Evolutionary conservation across 2,797 vertebrate genomes (phyloP).

Genomic region (Phoeniculus purpureus): DNA sequence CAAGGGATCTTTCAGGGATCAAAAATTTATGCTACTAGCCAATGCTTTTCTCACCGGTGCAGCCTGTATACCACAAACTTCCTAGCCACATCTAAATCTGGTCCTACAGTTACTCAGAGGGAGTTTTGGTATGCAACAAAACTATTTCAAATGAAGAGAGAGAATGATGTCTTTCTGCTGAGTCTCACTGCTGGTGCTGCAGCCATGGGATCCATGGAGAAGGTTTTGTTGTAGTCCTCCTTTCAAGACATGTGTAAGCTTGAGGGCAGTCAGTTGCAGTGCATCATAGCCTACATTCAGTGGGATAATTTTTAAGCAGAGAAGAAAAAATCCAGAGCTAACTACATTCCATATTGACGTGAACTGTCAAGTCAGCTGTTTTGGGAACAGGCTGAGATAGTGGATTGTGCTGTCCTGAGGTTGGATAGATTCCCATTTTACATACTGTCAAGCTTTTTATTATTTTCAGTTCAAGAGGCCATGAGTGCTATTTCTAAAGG

Average conservation of each 20-base stretch:
- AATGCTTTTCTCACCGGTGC: background rate
- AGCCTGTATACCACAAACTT: background rate
- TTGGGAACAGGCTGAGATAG: conserved; percentile 24
- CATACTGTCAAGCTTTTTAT: background rate
- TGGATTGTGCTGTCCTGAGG: background rate
- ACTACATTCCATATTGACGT: conserved; percentile 17
- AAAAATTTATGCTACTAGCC: background rate
- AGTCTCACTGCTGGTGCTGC: background rate
- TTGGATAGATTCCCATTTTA: background rate
- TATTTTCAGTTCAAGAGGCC: background rate
- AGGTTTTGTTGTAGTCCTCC: background rate
- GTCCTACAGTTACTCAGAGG: background rate
- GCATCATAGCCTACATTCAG: background rate
- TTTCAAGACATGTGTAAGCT: background rate
- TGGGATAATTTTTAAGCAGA: background rate
- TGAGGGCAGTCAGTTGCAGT: background rate
- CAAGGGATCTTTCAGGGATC: background rate
- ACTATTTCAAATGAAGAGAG: background rate
- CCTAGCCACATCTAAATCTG: background rate
- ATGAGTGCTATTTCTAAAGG: background rate
- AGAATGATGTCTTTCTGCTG: background rate
- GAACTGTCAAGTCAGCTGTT: conserved; percentile 28
- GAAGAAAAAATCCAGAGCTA: conserved; percentile 24
- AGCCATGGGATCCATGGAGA: background rate
- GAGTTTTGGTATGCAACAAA: background rate